Conservation (phyloP, 2,113 vertebrate genomes). For the Irena cyanogastra region DNA sequence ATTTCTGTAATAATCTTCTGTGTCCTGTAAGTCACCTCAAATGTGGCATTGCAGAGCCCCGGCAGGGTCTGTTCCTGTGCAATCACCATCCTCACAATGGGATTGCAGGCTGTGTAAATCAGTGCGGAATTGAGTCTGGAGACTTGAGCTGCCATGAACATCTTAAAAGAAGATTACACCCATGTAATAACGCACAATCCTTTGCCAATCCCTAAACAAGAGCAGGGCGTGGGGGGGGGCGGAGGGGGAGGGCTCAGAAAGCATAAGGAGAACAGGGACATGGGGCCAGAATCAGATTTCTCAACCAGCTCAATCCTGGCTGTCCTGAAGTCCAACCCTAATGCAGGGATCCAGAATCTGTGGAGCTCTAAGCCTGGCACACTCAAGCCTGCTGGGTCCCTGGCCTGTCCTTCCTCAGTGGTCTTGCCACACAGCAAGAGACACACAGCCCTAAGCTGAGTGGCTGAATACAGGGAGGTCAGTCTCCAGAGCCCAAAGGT, state of each 20-base stretch:
- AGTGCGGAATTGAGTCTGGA: conserved; percentile 18
- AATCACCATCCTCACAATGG: neutral
- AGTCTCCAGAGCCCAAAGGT: neutral
- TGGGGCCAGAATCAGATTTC: neutral
- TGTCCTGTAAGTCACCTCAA: neutral
- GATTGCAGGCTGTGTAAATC: conserved; percentile 39
- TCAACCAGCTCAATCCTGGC: neutral
- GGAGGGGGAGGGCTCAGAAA: too few species aligned
- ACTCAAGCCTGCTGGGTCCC: neutral
- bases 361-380: neutral
- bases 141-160: conserved; percentile 53
- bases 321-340: neutral
- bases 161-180: conserved; percentile 63
- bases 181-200: conserved; percentile 63
- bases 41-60: neutral
- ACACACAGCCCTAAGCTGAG: neutral
- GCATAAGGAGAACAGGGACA: neutral
- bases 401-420: neutral
- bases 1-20: neutral
- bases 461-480: neutral
- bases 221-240: neutral
- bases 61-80: neutral
- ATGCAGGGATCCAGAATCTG: neutral
- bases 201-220: conserved; percentile 50
- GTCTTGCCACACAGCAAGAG: fast-evolving